Base-by-base conservation (phyloP, 2,797 vertebrate genomes). In the Forpus xanthops region DNA sequence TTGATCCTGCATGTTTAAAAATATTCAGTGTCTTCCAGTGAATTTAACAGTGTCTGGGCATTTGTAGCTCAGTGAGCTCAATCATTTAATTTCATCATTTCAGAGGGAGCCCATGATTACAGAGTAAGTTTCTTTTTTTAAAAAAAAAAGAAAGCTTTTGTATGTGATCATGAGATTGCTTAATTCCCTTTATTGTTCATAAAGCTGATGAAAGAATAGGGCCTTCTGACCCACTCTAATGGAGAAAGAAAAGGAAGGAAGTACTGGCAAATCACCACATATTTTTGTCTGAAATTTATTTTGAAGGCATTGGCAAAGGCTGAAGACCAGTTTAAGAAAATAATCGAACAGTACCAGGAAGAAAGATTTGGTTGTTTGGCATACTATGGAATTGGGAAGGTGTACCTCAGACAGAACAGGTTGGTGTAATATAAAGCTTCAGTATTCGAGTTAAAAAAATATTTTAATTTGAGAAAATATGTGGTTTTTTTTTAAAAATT, bases 381-480 rank as follows among this genome's bases (percentile, higher is more conserved):
- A 55, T 98, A 97, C 84, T 99, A 98, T 85, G 98, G 98, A 64
- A 96, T 98, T 60, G 99, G 99, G 39, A 98, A 96, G 90, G 97
- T 99, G 6, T 98, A 98, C 87, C 96, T 99, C 39, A 99, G 97
- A 81, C 99, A 99, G 89, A 99, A 99, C 98, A 98, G 98, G 99
- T 98, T 73, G 89, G 98, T 98, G 9, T 89, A 68, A 42, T 27
- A 37, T 9, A n/a, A 56, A 79, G 30, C 15, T 39, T 30, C 14
- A 4, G 6, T 33, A 27, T 85, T 84, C 9, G 25, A 7, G 61
- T 13, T 24, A 35, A 49, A 47, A 47, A 31, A 12, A 8, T 8
- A 7, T 6, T 62, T 61, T 41, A 4, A 6, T 67, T 71, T 44
- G 31, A 20, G n/a, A 75, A 62, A 11, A 1, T 3, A 4, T 33